These are phyloP conservation scores for Psilopsiagon aurifrons DNA, from an alignment of 2,113 vertebrate genomes.

Conservation along the genomic window DNA sequence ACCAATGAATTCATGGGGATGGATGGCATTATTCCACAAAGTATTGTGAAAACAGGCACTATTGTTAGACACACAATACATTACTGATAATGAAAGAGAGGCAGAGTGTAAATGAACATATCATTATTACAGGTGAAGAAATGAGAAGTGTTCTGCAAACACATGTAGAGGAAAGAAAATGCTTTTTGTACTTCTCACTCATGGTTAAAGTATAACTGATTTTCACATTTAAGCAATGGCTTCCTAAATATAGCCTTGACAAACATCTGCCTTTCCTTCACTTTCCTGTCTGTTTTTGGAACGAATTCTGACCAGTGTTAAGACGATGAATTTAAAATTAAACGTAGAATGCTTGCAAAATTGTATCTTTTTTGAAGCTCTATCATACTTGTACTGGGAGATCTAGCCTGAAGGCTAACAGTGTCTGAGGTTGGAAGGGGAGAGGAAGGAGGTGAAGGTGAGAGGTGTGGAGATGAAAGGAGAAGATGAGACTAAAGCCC, in stretches of 20 bases:
- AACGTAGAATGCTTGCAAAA: neutral
- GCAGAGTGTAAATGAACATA: neutral
- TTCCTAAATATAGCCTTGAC: slow-evolving; percentile 22
- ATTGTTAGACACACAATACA: slow-evolving; percentile 43
- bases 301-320: neutral
- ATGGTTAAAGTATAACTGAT: slow-evolving; percentile 54
- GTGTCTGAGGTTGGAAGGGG: neutral
- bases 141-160: slow-evolving; percentile 58
- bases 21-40: slow-evolving; percentile 57
- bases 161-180: neutral
- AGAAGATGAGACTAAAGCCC: neutral
- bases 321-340: neutral
- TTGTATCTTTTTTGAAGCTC: neutral
- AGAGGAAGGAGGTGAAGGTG: neutral
- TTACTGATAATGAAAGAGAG: slow-evolving; percentile 49
- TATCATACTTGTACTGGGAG: neutral
- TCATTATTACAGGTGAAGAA: slow-evolving; percentile 24
- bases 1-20: slow-evolving; percentile 28
- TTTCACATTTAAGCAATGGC: neutral
- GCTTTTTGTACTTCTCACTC: slow-evolving; percentile 14
- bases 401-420: neutral
- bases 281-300: neutral
- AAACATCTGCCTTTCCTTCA: slow-evolving; percentile 13
- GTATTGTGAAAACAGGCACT: slow-evolving; percentile 16
- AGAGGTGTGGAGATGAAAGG: neutral